Conservation (phyloP, 2,888 invertebrate genomes). For the Conomelus anceps region DNA sequence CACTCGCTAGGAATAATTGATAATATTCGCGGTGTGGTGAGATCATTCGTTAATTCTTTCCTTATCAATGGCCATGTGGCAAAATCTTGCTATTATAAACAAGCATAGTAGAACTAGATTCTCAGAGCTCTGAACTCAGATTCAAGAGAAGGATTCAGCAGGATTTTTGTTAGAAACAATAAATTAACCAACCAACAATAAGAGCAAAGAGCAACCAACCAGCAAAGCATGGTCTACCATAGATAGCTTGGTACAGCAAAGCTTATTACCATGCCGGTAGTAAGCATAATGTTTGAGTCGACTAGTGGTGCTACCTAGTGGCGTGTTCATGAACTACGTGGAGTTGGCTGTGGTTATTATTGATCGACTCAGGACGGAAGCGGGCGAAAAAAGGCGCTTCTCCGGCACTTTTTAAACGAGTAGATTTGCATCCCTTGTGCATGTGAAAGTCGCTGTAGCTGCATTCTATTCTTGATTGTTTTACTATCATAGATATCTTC, state of each 20-base stretch:
- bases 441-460: not conserved
- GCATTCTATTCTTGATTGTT: not conserved
- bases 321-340: not conserved
- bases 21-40: not conserved
- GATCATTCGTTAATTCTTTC: not conserved
- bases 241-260: not conserved
- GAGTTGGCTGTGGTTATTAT: not conserved
- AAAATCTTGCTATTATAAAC: too few species aligned
- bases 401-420: not conserved
- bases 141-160: too few species aligned
- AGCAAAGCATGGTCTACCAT: too few species aligned
- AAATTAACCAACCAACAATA: too few species aligned
- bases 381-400: not conserved
- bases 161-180: too few species aligned
- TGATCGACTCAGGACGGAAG: not conserved
- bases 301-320: not conserved
- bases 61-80: too few species aligned
- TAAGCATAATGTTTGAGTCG: not conserved
- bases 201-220: too few species aligned
- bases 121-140: too few species aligned
- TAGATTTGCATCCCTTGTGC: not conserved
- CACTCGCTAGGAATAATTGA: not conserved
- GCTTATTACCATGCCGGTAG: not conserved
- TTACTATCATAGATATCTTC: not conserved
- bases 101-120: too few species aligned